phyloP scores from a whole-genome alignment of 2,797 vertebrate species.

The Pangasius sanitwongsei region DNA sequence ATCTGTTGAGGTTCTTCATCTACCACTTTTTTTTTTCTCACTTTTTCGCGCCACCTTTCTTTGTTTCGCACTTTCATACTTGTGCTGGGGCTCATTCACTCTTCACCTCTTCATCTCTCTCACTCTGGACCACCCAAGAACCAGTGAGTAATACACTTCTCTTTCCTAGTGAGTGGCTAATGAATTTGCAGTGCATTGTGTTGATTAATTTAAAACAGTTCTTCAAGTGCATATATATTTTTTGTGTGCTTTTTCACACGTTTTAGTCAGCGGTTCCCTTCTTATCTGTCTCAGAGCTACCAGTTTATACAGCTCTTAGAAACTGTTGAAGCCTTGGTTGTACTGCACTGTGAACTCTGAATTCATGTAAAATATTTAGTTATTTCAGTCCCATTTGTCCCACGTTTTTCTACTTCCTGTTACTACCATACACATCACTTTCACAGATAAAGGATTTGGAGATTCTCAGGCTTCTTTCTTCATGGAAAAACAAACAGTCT shows the following conservation, averaged over 20 bases:
- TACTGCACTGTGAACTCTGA: not conserved
- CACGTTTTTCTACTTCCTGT: not conserved
- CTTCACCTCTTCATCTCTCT: not conserved
- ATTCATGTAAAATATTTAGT: not conserved
- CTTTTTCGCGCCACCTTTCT: conserved; percentile 14
- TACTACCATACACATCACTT: not conserved
- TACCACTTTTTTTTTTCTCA: no score
- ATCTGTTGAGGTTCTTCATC: not conserved
- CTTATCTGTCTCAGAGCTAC: not conserved
- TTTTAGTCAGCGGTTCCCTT: not conserved
- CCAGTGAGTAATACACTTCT: not conserved
- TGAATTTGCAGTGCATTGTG: not conserved
- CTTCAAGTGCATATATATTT: not conserved
- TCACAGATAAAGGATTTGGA: not conserved
- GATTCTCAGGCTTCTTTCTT: not conserved
- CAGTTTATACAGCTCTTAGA: not conserved
- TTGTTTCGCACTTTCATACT: not conserved
- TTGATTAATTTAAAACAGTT: not conserved
- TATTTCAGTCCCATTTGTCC: not conserved
- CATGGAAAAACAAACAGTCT: not conserved
- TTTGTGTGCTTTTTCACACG: not conserved
- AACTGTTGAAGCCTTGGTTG: not conserved
- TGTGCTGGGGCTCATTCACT: not conserved
- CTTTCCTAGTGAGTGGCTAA: not conserved
- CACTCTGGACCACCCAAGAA: not conserved